A percentile compares a stretch with the other conserved stretches of the same genome.
Evolutionary conservation across 2,797 vertebrate genomes (phyloP).

Genomic region (Pterois miles): DNA sequence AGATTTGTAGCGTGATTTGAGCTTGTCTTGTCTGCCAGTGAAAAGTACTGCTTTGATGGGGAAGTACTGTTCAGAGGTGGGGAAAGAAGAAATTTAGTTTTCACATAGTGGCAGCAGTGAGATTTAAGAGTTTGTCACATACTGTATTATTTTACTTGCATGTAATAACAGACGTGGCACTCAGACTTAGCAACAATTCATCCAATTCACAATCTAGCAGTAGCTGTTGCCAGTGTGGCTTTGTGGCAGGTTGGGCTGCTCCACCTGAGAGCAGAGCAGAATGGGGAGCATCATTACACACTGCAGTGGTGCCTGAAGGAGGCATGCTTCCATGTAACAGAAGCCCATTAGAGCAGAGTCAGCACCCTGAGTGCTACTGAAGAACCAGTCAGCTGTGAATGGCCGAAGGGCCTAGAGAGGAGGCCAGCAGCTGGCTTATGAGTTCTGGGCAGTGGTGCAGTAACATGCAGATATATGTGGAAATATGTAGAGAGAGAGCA

Average conservation of each 20-base stretch:
- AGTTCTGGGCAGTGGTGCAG: constrained; percentile 32
- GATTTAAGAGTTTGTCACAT: constrained; percentile 17
- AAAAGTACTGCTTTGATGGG: constrained; percentile 45
- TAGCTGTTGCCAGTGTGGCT: neutral
- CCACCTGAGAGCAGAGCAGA: constrained; percentile 28
- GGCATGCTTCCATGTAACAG: constrained; percentile 47
- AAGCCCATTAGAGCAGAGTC: constrained; percentile 64
- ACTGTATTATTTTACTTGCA: neutral
- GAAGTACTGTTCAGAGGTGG: constrained; percentile 36
- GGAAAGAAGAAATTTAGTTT: constrained; percentile 21
- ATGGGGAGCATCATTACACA: constrained; percentile 41
- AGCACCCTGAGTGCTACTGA: constrained; percentile 51
- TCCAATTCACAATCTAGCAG: neutral
- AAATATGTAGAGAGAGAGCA: constrained; percentile 13
- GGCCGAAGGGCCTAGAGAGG: constrained; percentile 62
- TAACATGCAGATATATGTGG: neutral
- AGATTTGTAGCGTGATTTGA: constrained; percentile 78
- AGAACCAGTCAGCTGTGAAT: constrained; percentile 73
- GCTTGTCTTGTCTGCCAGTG: constrained; percentile 61
- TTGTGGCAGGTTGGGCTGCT: constrained; percentile 9
- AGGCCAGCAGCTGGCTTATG: constrained; percentile 63
- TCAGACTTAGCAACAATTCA: neutral
- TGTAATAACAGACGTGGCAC: neutral
- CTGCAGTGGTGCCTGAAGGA: constrained; percentile 63
- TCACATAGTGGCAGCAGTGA: constrained; percentile 1